Percentiles rank a stretch among this genome's conserved stretches.
These are phyloP conservation scores for Colletes gigas DNA, from an alignment of 1,140 invertebrate genomes.

Conservation along the genomic window DNA sequence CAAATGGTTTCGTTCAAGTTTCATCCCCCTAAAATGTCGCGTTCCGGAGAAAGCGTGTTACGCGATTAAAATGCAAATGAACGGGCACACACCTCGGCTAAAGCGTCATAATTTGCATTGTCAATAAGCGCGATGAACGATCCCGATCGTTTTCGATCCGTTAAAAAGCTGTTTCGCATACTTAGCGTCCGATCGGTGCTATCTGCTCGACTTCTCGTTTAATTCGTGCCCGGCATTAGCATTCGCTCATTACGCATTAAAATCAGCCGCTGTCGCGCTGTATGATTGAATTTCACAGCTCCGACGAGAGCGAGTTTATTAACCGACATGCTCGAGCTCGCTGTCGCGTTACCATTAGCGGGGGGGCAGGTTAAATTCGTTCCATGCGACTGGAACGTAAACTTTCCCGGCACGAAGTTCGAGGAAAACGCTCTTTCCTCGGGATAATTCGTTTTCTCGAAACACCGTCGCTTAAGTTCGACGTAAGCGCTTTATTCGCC, in stretches of 20 bases:
- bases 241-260: slow-evolving; percentile 38
- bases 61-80: slow-evolving; percentile 28
- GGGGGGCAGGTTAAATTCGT: slow-evolving; percentile 44
- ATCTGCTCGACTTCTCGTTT: slow-evolving; percentile 26
- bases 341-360: slow-evolving; percentile 57
- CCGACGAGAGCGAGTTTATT: slow-evolving; percentile 47
- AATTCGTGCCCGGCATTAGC: slow-evolving; percentile 34
- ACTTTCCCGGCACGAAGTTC: too few relatives aligned
- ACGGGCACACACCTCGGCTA: neutral
- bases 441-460: slow-evolving; percentile 22
- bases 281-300: slow-evolving; percentile 57
- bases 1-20: too few relatives aligned
- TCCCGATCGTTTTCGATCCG: neutral
- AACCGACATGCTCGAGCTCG: slow-evolving; percentile 35
- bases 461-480: neutral
- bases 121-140: slow-evolving; percentile 17
- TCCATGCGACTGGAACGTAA: neutral
- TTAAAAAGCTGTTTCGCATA: slow-evolving; percentile 16
- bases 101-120: slow-evolving; percentile 13
- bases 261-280: slow-evolving; percentile 42
- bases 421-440: neutral
- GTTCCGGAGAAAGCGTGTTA: neutral
- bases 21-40: too few relatives aligned
- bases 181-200: slow-evolving; percentile 31
- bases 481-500: slow-evolving; percentile 22